These are phyloP conservation scores for Zophobas morio DNA, from an alignment of 1,140 invertebrate species.

Conservation along the genomic window DNA sequence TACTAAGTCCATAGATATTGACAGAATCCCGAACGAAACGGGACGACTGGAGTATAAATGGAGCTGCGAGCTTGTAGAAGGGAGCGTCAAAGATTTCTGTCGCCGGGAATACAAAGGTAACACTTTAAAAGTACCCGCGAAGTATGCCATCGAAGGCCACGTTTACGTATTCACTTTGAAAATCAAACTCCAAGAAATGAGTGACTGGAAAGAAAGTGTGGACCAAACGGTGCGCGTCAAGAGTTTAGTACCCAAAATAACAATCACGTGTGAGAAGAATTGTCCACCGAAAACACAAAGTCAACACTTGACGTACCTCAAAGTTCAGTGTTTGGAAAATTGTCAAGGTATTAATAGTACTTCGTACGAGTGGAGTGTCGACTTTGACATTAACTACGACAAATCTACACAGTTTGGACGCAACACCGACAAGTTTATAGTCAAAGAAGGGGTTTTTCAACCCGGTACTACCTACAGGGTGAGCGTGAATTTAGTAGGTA, in stretches of 20 bases:
- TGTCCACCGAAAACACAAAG: neutral
- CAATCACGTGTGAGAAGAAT: conserved; percentile 37
- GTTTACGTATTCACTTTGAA: conserved; percentile 22
- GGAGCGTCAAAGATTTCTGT: neutral
- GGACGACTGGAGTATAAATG: conserved; percentile 9
- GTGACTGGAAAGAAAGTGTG: too few species aligned
- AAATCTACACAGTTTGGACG: conserved; percentile 22
- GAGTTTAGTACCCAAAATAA: neutral
- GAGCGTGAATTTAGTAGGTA: neutral
- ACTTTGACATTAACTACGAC: neutral
- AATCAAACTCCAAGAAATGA: neutral
- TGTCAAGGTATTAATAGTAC: conserved; percentile 1
- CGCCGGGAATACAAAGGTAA: neutral
- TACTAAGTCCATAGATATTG: conserved; percentile 11
- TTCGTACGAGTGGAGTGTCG: conserved; percentile 25
- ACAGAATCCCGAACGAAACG: neutral
- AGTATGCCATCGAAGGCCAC: neutral
- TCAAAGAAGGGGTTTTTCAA: conserved; percentile 26
- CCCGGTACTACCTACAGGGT: neutral
- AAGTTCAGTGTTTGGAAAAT: conserved; percentile 10
- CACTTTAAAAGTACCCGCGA: conserved; percentile 1
- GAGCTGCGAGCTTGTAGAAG: neutral
- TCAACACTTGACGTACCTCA: conserved; percentile 1
- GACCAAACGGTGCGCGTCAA: conserved; percentile 5
- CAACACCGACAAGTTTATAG: conserved; percentile 26